A percentile compares a stretch with the other conserved stretches of the same genome.
phyloP scores from a whole-genome alignment of 2,113 vertebrate genomes.

The Sebastes fasciatus region DNA sequence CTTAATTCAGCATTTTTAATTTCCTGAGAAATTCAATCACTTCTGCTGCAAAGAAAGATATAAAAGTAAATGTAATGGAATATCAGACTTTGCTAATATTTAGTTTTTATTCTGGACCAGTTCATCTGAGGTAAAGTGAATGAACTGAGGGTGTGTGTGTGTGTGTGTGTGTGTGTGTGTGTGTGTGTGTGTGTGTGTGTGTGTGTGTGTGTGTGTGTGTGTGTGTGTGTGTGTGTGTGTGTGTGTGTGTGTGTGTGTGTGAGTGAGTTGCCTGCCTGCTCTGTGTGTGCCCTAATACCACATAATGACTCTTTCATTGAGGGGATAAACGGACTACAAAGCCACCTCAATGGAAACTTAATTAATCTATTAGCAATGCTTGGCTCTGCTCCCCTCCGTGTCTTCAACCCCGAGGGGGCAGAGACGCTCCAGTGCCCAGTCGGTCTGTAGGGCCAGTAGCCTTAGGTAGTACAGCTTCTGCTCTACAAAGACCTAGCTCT shows the following conservation, averaged over 20 bases:
- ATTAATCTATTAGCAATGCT: slow-evolving; percentile 77
- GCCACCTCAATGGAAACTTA: slow-evolving; percentile 72
- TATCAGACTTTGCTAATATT: slow-evolving; percentile 15
- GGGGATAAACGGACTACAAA: slow-evolving; percentile 77
- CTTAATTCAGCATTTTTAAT: background rate
- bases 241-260: slow-evolving; percentile 13
- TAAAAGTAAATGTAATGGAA: background rate
- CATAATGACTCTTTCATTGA: slow-evolving; percentile 80
- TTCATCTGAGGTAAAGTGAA: slow-evolving; percentile 1
- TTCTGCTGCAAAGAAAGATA: background rate
- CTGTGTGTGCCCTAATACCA: slow-evolving; percentile 51
- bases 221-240: slow-evolving; percentile 9
- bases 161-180: slow-evolving; percentile 9
- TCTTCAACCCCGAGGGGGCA: slow-evolving; percentile 54
- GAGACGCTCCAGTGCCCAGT: slow-evolving; percentile 36
- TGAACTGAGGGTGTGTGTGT: background rate
- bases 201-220: background rate
- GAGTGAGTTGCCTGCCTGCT: background rate
- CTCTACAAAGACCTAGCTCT: slow-evolving; percentile 73
- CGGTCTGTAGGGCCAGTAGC: slow-evolving; percentile 58
- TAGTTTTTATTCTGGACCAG: background rate
- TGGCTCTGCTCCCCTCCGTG: slow-evolving; percentile 21
- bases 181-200: slow-evolving; percentile 13
- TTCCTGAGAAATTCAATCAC: background rate
- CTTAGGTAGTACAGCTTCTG: slow-evolving; percentile 52